A percentile compares a stretch with the other conserved stretches of the same genome.
Conservation (phyloP, 2,113 vertebrate species). For the Asarcornis scutulata region DNA sequence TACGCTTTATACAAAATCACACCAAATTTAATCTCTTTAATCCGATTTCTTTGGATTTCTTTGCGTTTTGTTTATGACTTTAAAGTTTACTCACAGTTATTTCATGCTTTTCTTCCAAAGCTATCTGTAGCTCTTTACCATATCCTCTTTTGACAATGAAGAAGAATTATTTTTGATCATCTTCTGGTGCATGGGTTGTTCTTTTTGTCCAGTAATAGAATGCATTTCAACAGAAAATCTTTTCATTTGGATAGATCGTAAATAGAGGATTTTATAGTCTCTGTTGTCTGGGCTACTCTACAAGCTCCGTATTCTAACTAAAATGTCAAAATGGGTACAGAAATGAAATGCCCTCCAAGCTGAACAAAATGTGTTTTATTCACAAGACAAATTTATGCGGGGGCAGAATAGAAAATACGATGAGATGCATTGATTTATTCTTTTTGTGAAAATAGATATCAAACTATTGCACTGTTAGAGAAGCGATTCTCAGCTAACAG, state of each 20-base stretch:
- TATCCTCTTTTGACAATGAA: background rate
- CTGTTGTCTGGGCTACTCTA: background rate
- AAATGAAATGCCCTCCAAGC: constrained; percentile 34
- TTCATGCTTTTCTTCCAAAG: background rate
- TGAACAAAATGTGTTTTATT: constrained; percentile 14
- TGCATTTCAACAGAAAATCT: background rate
- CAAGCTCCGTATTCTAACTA: background rate
- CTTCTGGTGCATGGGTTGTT: background rate
- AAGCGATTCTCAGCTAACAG: background rate
- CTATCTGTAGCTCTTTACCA: background rate
- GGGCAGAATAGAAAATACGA: background rate
- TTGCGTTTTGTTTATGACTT: background rate
- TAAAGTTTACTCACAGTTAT: background rate
- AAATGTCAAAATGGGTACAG: constrained; percentile 30
- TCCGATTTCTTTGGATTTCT: background rate
- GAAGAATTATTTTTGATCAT: background rate
- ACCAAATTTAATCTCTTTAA: background rate
- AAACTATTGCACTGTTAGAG: background rate
- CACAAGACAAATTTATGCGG: background rate
- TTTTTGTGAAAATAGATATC: constrained; percentile 21
- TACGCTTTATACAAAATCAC: background rate
- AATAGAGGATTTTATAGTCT: background rate
- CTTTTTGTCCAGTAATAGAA: background rate
- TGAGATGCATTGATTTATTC: background rate
- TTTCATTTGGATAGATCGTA: background rate